Evolutionary conservation across 2,797 vertebrate genomes (phyloP), one percentile per base, ranked within the genome.

Genomic region (Poecilia wingei): DNA sequence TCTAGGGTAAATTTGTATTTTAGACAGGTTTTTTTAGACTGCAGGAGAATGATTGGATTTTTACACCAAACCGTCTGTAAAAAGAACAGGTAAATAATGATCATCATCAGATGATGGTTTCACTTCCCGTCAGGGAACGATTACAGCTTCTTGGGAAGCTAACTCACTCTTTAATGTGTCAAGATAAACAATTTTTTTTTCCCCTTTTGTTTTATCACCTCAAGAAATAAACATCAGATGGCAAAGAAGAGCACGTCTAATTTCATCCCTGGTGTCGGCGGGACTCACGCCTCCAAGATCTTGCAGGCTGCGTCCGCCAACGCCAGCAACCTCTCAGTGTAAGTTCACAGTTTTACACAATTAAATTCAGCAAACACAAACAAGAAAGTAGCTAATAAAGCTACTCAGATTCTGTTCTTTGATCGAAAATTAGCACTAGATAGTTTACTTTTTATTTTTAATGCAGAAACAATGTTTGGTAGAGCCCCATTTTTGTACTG

Each of bases 201-300:
- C 13, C 4, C 72, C 72, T 6, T 64, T 69, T 0, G 81, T 79
- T 14, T 90, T 55, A 79, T 88, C 3, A 36, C 61, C 18, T 36
- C 31, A 79, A 93, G 92, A 79, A 90, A 80, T 69, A 98, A 97
- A 85, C 97, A 97, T 88, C 98, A 99, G 86, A 97, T 99, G 93
- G 98, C 97, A 57, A 99, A 98, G 93, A 99, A 99, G 89, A 99
- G 98, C 84, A 99, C 98, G 0, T 97, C 98, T n/a, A 96, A 97
- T 64, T 93, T 97, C 93, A 1, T 89, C 87, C 95, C 87, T 83
- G 95, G 93, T 2, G 88, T 93, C 4, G 94, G 94, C 66, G 94
- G 94, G 41, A 93, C 94, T 25, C 93, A 94, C 6, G 88, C 91
- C 41, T 95, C 94, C 13, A 94, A 89, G 87, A 25, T 94, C 39